Evolutionary conservation across 2,888 invertebrate genomes (phyloP).

Genomic region (Oxytorus armatus): DNA sequence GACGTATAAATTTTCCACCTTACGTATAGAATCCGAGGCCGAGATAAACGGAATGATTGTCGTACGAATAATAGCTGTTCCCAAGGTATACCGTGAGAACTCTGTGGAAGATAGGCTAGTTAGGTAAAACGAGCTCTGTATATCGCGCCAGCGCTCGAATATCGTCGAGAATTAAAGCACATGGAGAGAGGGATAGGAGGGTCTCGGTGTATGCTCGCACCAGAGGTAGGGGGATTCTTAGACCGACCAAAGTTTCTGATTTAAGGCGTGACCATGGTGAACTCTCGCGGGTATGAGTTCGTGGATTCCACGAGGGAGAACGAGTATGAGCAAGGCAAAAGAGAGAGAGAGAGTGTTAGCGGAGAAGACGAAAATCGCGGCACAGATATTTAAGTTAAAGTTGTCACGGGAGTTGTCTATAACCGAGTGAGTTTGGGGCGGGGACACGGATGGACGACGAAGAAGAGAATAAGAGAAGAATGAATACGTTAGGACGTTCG

Average conservation of each 20-base stretch:
- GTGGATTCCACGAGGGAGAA: constrained; percentile 9
- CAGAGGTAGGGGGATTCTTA: constrained; percentile 18
- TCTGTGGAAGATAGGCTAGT: neutral
- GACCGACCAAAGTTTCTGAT: constrained; percentile 62
- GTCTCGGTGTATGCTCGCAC: constrained; percentile 22
- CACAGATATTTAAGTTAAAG: constrained; percentile 72
- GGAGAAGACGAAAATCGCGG: constrained; percentile 59
- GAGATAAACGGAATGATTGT: neutral
- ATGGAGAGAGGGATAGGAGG: constrained; percentile 26
- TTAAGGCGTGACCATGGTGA: constrained; percentile 56
- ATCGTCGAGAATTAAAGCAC: constrained; percentile 45
- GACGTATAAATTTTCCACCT: neutral
- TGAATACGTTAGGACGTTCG: constrained; percentile 37
- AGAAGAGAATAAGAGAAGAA: constrained; percentile 43
- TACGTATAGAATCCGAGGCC: neutral
- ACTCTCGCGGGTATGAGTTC: constrained; percentile 37
- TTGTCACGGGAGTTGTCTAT: constrained; percentile 72
- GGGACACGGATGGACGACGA: constrained; percentile 14
- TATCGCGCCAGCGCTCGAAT: constrained; percentile 50
- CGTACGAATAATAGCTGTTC: constrained; percentile 7
- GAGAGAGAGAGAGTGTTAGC: constrained; percentile 15
- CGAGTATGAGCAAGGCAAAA: neutral
- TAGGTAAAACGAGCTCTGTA: constrained; percentile 13
- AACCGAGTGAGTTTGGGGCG: constrained; percentile 30
- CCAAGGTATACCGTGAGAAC: neutral